phyloP scores from a whole-genome alignment of 2,888 invertebrate species.

The Sepiola atlantica region DNA sequence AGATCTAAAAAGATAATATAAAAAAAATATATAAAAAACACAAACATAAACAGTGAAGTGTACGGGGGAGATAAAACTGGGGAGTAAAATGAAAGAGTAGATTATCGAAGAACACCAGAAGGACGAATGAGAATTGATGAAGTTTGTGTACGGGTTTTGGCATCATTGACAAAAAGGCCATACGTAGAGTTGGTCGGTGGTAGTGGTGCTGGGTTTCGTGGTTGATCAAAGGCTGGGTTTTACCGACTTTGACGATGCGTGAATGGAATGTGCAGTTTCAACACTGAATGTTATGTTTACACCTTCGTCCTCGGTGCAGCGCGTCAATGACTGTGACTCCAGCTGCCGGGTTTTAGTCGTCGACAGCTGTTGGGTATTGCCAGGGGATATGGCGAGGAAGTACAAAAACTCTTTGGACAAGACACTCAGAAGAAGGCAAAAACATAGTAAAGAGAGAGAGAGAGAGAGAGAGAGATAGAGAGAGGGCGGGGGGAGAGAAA shows the following conservation, averaged over 20 bases:
- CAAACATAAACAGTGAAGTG: background rate
- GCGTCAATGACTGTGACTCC: slow-evolving; percentile 19
- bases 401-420: background rate
- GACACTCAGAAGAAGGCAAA: background rate
- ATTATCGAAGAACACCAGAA: background rate
- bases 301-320: background rate
- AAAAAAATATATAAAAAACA: background rate
- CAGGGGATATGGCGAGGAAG: background rate
- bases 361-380: slow-evolving; percentile 21
- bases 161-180: slow-evolving; percentile 23
- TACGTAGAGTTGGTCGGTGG: background rate
- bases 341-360: slow-evolving; percentile 15
- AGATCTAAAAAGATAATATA: background rate
- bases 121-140: background rate
- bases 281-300: slow-evolving; percentile 32
- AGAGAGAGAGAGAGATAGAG: background rate
- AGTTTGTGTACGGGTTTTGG: background rate
- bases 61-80: background rate
- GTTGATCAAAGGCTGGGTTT: background rate
- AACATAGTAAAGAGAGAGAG: background rate
- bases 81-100: background rate
- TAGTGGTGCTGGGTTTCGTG: too few species aligned
- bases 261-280: slow-evolving; percentile 22
- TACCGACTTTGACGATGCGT: slow-evolving; percentile 32
- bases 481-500: background rate